These are phyloP conservation scores for Dysmachus trigonus DNA, from an alignment of 2,888 invertebrate genomes.

Conservation along the genomic window DNA sequence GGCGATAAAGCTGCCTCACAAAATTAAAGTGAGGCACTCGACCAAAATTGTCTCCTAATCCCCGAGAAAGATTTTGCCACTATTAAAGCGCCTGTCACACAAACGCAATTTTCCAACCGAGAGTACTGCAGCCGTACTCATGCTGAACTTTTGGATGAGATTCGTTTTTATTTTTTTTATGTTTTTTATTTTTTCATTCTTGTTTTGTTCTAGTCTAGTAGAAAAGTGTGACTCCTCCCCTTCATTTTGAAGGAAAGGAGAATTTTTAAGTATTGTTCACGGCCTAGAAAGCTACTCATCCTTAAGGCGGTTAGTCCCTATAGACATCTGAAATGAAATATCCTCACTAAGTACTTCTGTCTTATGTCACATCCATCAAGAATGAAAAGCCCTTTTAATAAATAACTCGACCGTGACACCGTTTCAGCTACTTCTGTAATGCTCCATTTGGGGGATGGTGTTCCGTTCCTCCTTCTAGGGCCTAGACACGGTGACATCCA, in stretches of 20 bases:
- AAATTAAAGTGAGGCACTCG: not conserved
- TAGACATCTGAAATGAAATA: slow-evolving; percentile 42
- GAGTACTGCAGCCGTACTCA: not conserved
- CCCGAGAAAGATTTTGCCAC: not conserved
- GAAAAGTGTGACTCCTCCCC: slow-evolving; percentile 24
- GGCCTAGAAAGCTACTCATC: slow-evolving; percentile 38
- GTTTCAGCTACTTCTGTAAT: slow-evolving; percentile 37
- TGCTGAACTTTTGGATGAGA: not conserved
- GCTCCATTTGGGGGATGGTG: slow-evolving; percentile 11
- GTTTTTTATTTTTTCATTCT: not conserved
- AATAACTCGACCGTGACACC: slow-evolving; percentile 44
- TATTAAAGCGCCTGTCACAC: not conserved
- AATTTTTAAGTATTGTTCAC: slow-evolving; percentile 37
- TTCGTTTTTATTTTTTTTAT: not conserved
- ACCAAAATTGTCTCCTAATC: not conserved
- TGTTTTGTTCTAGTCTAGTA: slow-evolving; percentile 10
- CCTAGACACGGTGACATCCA: slow-evolving; percentile 18
- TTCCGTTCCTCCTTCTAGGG: not conserved
- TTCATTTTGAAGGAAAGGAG: slow-evolving; percentile 24
- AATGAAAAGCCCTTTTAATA: slow-evolving; percentile 45
- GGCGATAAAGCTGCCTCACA: not conserved
- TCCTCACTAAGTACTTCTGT: slow-evolving; percentile 41
- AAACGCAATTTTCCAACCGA: not conserved
- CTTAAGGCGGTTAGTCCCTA: slow-evolving; percentile 39
- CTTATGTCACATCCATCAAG: slow-evolving; percentile 41